Percentiles rank a stretch among this genome's conserved stretches.
Evolutionary conservation across 2,888 invertebrate genomes (phyloP).

Genomic region (Gymnocheta viridis): DNA sequence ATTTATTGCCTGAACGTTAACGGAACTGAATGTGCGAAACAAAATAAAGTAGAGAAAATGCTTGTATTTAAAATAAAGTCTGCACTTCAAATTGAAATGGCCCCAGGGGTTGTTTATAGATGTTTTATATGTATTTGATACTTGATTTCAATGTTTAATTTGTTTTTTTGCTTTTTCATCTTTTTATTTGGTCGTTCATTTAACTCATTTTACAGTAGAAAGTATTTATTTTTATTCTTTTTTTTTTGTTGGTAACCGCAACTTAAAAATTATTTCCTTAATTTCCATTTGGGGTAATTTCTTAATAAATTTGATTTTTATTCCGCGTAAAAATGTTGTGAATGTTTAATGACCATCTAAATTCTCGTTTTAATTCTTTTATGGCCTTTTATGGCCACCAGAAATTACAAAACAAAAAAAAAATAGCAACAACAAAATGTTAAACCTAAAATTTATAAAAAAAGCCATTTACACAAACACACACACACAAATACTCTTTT

Average conservation of each 20-base stretch:
- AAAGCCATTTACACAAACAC: not conserved
- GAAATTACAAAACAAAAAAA: slow-evolving; percentile 49
- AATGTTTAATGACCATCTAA: slow-evolving; percentile 69
- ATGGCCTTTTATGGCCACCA: slow-evolving; percentile 64
- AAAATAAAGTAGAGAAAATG: slow-evolving; percentile 35
- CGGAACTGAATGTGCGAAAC: slow-evolving; percentile 65
- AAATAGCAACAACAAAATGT: slow-evolving; percentile 23
- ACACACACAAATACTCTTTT: not conserved
- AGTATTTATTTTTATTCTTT: not conserved
- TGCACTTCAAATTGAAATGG: slow-evolving; percentile 65
- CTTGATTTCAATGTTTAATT: slow-evolving; percentile 55
- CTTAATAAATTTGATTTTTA: slow-evolving; percentile 66
- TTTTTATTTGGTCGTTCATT: slow-evolving; percentile 51
- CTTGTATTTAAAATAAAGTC: not conserved
- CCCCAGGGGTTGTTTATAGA: slow-evolving; percentile 64
- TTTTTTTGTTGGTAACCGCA: slow-evolving; percentile 54
- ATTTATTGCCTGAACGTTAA: slow-evolving; percentile 65
- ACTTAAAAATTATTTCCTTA: slow-evolving; percentile 54
- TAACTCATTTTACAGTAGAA: not conserved
- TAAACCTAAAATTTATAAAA: slow-evolving; percentile 53
- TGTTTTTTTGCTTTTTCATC: slow-evolving; percentile 9
- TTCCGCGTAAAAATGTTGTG: slow-evolving; percentile 66
- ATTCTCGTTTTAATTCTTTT: slow-evolving; percentile 69
- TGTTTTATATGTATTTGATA: slow-evolving; percentile 63
- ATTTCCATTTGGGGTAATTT: slow-evolving; percentile 59